Base-by-base conservation (phyloP, 2,888 invertebrate species). In the Tetropium fuscum region DNA sequence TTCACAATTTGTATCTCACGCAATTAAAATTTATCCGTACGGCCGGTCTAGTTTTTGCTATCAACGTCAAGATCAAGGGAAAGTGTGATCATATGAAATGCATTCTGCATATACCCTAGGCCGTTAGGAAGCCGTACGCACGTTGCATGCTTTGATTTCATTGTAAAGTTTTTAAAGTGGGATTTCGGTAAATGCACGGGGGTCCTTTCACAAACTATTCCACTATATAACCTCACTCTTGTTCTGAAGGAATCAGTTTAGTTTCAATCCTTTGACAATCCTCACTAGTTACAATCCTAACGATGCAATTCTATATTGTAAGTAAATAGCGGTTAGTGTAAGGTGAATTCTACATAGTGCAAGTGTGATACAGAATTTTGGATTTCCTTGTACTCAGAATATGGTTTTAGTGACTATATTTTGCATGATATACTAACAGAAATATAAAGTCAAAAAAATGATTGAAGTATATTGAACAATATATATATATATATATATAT, bases 231-330 rank as follows among this genome's bases (percentile, higher is more conserved):
- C 63, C 63, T 51, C 61, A 63, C 53, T 61, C 54, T 57, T 57
- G 53, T 60, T 48, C 43, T 48, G 53, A 55, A 59, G 55, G 59
- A 64, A 62, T 67, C 72, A 76, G 75, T 74, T 63, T 55, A 57
- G 59, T 72, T 58, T 53, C 56, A 60, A 36, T 58, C 60, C 55
- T 60, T 64, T 58, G 48, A 51, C 53, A 43, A 59, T 58, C 57
- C 48, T 56, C 25, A 45, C 45, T 27, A 40, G 13, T 25, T 38
- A 27, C 3, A n/a, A 44, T 8, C 20, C 20, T 20, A 48, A 43
- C 53, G 62, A 75, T 75, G 74, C 73, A 74, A 61, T 64, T 71
- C 56, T 74, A 73, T 63, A 71, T 74, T 70, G 78, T 78, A 76
- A 77, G 78, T 75, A 72, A 15, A 10, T 3, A 10, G 51, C 40